These are phyloP conservation scores for Felis catus DNA, from an alignment of 2,113 vertebrate species.

Conservation along the genomic window DNA sequence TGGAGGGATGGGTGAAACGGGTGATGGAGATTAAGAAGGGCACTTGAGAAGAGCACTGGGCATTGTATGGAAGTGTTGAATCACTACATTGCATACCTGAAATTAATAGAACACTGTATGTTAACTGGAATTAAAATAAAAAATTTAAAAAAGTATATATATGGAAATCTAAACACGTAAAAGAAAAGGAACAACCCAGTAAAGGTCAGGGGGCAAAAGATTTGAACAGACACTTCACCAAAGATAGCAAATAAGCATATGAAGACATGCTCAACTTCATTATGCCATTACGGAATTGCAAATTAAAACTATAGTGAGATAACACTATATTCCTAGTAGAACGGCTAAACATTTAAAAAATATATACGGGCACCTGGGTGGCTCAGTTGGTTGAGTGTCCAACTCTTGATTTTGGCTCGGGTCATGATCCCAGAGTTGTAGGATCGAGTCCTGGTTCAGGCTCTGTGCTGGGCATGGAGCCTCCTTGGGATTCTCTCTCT, in stretches of 20 bases:
- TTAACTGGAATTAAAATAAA: background rate
- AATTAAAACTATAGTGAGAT: background rate
- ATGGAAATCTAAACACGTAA: background rate
- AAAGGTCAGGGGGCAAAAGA: background rate
- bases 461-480: too few relatives aligned
- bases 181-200: background rate
- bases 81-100: background rate
- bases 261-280: background rate
- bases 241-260: background rate
- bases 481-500: too few relatives aligned
- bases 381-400: too few relatives aligned
- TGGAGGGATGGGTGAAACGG: background rate
- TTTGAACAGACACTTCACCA: background rate
- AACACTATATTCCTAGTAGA: background rate
- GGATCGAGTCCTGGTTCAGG: too few relatives aligned
- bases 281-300: background rate
- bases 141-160: background rate
- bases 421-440: too few relatives aligned
- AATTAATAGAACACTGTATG: background rate
- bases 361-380: background rate
- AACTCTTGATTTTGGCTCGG: too few relatives aligned
- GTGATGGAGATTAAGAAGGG: background rate
- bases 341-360: background rate
- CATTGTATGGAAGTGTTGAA: background rate
- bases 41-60: background rate